Evolutionary conservation across 2,797 vertebrate genomes (phyloP).

Genomic region (Martes flavigula): DNA sequence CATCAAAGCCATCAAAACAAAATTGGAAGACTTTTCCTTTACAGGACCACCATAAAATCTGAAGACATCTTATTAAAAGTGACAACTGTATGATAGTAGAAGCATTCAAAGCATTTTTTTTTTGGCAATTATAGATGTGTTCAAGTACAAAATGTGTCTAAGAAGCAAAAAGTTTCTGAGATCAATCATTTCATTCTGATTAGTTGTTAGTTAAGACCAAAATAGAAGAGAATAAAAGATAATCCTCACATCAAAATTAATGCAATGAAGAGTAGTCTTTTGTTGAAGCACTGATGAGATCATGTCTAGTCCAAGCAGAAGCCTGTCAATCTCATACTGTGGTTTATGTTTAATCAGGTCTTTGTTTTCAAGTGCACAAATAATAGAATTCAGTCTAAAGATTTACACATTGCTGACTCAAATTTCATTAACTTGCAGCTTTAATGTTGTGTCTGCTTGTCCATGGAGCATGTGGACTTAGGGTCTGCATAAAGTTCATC

Average conservation of each 20-base stretch:
- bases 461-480: background rate
- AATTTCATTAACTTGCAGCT: background rate
- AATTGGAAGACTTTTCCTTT: slow-evolving; percentile 65
- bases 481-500: background rate
- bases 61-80: slow-evolving; percentile 88
- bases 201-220: background rate
- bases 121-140: background rate
- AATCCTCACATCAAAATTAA: background rate
- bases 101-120: slow-evolving; percentile 58
- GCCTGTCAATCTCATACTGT: background rate
- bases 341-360: background rate
- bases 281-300: background rate
- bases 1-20: background rate
- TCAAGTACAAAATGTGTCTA: background rate
- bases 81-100: slow-evolving; percentile 83
- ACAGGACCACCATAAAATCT: slow-evolving; percentile 93
- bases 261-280: background rate
- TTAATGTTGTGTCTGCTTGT: background rate
- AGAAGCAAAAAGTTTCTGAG: background rate
- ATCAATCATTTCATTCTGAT: background rate
- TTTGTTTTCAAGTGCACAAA: slow-evolving; percentile 1
- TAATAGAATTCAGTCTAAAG: background rate
- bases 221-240: background rate
- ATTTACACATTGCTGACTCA: background rate
- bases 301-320: background rate